Evolutionary conservation across 2,888 invertebrate genomes (phyloP), one percentile per base, ranked within the genome.

Genomic region (Hololepta plana): DNA sequence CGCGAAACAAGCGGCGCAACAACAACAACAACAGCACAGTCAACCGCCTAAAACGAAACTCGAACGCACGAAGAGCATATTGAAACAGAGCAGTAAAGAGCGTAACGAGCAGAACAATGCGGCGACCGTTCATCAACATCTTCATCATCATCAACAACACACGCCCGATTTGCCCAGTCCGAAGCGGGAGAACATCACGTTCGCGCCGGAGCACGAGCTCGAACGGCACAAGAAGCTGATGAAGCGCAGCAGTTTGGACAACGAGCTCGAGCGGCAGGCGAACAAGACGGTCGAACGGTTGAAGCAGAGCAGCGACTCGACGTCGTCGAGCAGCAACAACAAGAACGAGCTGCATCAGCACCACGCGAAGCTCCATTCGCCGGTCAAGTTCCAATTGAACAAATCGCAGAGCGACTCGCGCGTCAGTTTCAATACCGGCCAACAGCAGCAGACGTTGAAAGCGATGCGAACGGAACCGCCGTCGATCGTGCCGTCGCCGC

Each of bases 21-120:
- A 9, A 20, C 21, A 12, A 8, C 7, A 13, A 3, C 20, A 25
- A 9, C 35, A 36, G 25, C 28, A 32, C 5, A 32, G 35, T 15
- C 34, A 32, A 10, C 27, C 35, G 23, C 32, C 26, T 32, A 39
- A 15, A 34, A 35, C 22, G 29, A 48, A 47, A 33, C 35, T 49
- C 10, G 52, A 53, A 35, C 38, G 51, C 29, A 53, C 53, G 4
- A 53, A 51, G 33, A 53, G 51, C 32, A 54, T 54, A 25, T 31
- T 53, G 29, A 53, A 52, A 28, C 52, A 51, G 34, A 45, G 45
- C 33, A 49, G 52, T 34, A 54, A 49, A 36, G 55, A 49, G 32
- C 41, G 44, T 20, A 40, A 30, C 20, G 49, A 44, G 10, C 49
- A 46, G 9, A 34, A 34, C n/a, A 22, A 20, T 11, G 22, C 10